Conservation (phyloP, 2,797 vertebrate species). For the Gymnocypris eckloni region DNA sequence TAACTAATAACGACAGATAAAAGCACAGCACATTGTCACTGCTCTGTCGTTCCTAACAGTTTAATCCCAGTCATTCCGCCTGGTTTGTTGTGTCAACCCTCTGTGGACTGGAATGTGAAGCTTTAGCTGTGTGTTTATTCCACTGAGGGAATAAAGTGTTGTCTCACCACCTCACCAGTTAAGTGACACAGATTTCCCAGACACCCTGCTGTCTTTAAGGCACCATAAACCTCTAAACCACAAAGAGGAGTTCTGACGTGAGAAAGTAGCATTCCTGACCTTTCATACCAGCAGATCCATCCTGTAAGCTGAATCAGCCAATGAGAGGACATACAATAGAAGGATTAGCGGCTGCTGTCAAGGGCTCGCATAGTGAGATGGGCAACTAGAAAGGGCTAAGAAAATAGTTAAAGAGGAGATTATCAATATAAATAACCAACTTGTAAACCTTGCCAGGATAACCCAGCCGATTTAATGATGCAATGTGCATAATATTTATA, state of each 20-base stretch:
- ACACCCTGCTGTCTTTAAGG: slow-evolving; percentile 9
- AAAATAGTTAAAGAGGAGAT: not conserved
- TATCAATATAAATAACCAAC: not conserved
- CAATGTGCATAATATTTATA: not conserved
- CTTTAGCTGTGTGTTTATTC: slow-evolving; percentile 44
- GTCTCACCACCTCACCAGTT: slow-evolving; percentile 7
- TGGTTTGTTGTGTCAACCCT: slow-evolving; percentile 59
- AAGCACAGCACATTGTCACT: not conserved
- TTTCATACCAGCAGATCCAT: not conserved
- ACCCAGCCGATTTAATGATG: not conserved
- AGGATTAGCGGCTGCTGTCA: slow-evolving; percentile 60
- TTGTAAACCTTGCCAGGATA: not conserved
- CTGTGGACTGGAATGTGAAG: slow-evolving; percentile 69
- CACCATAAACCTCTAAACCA: not conserved
- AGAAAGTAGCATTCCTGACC: not conserved
- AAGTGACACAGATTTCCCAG: not conserved
- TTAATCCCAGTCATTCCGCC: slow-evolving; percentile 25
- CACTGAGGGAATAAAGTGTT: slow-evolving; percentile 11
- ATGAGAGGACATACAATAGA: not conserved
- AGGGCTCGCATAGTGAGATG: slow-evolving; percentile 65
- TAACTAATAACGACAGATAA: slow-evolving; percentile 1
- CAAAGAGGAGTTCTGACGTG: not conserved
- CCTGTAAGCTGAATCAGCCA: not conserved
- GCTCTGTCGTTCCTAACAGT: slow-evolving; percentile 1
- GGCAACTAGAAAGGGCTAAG: not conserved